A percentile compares a stretch with the other conserved stretches of the same genome.
These are phyloP conservation scores for Antechinus stuartii DNA, from an alignment of 2,113 vertebrate species.

Conservation along the genomic window DNA sequence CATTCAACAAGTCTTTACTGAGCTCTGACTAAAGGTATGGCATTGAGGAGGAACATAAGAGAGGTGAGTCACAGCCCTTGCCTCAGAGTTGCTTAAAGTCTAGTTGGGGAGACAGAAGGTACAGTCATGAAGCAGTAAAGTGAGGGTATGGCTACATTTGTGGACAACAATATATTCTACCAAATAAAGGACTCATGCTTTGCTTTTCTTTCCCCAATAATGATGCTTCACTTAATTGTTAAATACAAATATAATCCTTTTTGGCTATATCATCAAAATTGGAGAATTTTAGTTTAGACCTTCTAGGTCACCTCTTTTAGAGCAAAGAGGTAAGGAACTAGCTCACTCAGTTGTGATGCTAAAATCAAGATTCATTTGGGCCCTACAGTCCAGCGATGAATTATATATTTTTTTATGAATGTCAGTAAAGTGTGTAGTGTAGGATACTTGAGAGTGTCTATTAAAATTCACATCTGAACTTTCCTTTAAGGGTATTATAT, in stretches of 20 bases:
- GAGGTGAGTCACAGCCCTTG: background rate
- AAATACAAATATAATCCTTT: background rate
- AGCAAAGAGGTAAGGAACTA: background rate
- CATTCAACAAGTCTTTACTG: background rate
- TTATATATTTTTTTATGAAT: background rate
- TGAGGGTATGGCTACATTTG: background rate
- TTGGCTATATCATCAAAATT: background rate
- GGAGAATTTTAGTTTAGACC: background rate
- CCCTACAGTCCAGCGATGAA: background rate
- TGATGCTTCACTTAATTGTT: background rate
- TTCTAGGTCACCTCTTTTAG: background rate
- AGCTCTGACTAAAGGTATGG: background rate
- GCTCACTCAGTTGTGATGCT: background rate
- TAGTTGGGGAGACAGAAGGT: background rate
- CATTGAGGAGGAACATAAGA: background rate
- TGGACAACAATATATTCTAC: background rate
- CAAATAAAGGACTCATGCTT: background rate
- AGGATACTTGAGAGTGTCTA: background rate
- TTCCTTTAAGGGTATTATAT: background rate
- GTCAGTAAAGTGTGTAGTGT: background rate
- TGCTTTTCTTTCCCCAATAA: no score
- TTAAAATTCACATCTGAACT: background rate
- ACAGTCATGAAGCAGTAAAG: background rate
- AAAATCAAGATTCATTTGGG: background rate
- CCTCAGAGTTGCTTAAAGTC: background rate